Conservation (phyloP, 2,113 vertebrate genomes). For the Microtus ochrogaster region DNA sequence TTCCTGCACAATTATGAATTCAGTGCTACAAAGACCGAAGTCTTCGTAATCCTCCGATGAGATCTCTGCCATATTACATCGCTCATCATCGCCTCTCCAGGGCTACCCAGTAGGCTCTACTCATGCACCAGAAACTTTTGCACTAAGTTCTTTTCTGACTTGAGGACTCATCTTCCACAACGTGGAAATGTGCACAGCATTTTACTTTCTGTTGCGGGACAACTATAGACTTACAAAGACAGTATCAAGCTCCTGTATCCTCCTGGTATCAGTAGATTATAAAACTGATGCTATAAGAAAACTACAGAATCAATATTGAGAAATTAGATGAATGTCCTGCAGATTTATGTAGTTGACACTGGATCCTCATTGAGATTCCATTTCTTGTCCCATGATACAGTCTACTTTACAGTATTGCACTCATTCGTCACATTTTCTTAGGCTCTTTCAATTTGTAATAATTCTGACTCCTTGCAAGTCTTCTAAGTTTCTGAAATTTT, state of each 20-base stretch:
- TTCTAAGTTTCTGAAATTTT: neutral
- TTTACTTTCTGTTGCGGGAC: neutral
- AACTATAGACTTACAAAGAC: slow-evolving; percentile 45
- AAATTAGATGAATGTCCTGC: neutral
- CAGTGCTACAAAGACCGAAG: neutral
- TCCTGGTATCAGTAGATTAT: neutral
- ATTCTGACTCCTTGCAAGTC: neutral
- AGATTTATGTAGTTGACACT: neutral
- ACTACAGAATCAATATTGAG: neutral
- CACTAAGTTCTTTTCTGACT: neutral
- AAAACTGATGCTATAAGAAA: neutral
- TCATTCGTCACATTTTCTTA: neutral
- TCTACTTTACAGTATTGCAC: neutral
- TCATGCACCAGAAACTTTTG: neutral
- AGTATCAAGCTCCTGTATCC: neutral
- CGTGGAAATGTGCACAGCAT: neutral
- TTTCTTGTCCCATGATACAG: neutral
- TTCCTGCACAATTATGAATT: neutral
- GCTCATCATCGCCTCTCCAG: neutral
- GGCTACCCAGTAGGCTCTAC: rapidly evolving
- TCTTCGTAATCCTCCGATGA: neutral
- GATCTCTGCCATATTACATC: neutral
- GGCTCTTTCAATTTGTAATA: neutral
- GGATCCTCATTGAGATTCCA: neutral
- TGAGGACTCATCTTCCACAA: neutral